phyloP scores from a whole-genome alignment of 2,113 vertebrate species.

The Sinocyclocheilus maitianheensis region DNA sequence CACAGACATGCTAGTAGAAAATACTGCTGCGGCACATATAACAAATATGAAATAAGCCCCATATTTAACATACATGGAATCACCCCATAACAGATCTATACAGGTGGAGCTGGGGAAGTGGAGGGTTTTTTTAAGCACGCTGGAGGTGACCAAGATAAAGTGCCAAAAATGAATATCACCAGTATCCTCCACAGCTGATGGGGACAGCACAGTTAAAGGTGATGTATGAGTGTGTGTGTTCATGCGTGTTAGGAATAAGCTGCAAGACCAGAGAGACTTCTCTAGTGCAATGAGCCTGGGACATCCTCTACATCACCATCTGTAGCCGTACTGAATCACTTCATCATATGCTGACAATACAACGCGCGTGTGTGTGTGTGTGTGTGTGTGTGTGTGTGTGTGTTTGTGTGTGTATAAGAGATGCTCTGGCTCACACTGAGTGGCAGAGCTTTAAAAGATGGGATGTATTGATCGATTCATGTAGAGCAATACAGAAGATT shows the following conservation, averaged over 20 bases:
- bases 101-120: background rate
- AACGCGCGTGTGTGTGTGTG: background rate
- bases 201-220: slow-evolving; percentile 11
- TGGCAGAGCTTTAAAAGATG: slow-evolving; percentile 4
- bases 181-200: background rate
- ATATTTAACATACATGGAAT: too few species aligned
- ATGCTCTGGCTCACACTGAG: background rate
- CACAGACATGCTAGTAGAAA: too few species aligned
- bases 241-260: background rate
- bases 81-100: background rate
- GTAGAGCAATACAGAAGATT: slow-evolving; percentile 7
- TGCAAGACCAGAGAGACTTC: background rate
- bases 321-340: slow-evolving; percentile 5
- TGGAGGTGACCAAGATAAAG: background rate
- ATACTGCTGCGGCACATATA: too few species aligned
- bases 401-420: background rate
- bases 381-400: slow-evolving; percentile 6
- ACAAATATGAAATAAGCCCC: too few species aligned
- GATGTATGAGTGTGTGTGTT: slow-evolving; percentile 16
- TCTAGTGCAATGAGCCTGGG: slow-evolving; percentile 1
- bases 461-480: background rate
- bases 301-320: background rate
- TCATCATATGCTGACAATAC: slow-evolving; percentile 10
- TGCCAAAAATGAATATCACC: slow-evolving; percentile 3
- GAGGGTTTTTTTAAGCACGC: background rate